Evolutionary conservation across 2,797 vertebrate genomes (phyloP).

Genomic region (Lacerta viridis): DNA sequence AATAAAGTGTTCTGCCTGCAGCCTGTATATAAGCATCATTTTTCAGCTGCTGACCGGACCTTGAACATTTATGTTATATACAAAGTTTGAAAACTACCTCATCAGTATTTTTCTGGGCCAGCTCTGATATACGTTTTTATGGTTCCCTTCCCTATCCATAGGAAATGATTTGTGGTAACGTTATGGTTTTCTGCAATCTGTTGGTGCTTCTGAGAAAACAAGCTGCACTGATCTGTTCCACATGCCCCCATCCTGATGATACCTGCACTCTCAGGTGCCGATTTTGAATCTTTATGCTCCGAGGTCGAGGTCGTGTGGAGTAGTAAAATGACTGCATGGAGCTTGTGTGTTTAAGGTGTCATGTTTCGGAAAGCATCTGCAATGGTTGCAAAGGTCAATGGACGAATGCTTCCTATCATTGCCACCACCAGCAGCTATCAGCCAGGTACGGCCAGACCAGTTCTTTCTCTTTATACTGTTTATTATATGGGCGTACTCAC

Average conservation of each 20-base stretch:
- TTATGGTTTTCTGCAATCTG: not conserved
- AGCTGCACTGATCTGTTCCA: not conserved
- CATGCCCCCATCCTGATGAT: not conserved
- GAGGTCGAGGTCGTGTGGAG: not conserved
- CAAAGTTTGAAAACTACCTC: slow-evolving; percentile 1
- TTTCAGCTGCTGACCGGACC: slow-evolving; percentile 17
- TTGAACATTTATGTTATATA: not conserved
- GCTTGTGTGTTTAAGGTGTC: not conserved
- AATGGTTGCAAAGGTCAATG: not conserved
- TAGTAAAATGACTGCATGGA: not conserved
- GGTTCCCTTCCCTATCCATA: not conserved
- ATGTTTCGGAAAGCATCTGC: not conserved
- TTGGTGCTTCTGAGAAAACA: not conserved
- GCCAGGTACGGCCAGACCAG: not conserved
- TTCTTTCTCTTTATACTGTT: not conserved
- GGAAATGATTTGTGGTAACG: not conserved
- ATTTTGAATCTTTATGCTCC: not conserved
- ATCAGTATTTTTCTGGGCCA: too few relatives aligned
- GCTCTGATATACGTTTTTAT: not conserved
- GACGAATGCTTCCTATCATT: not conserved
- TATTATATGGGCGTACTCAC: not conserved
- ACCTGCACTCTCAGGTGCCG: not conserved
- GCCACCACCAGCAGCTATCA: not conserved
- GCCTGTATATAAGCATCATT: not conserved
- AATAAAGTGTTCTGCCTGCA: not conserved